Percentiles rank a stretch among this genome's conserved stretches.
Conservation (phyloP, 2,113 vertebrate species). For the Trematomus loennbergii region DNA sequence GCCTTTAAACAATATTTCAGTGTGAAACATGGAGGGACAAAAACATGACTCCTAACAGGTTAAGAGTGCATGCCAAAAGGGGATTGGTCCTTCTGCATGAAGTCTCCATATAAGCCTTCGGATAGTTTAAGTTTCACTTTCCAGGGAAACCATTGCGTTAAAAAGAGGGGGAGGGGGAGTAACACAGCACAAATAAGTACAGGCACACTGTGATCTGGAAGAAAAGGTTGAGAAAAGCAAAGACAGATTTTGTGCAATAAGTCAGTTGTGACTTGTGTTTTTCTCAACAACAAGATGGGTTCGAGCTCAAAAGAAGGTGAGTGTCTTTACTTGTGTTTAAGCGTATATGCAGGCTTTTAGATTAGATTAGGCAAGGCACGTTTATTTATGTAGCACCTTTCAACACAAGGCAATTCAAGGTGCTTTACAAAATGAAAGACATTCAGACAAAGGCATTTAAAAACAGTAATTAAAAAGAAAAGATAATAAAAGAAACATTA, state of each 20-base stretch:
- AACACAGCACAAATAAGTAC: background rate
- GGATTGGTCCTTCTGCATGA: too few species aligned
- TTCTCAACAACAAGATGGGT: conserved; percentile 27
- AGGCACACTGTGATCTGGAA: background rate
- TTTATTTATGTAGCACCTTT: too few species aligned
- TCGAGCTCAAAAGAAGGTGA: background rate
- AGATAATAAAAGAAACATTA: too few species aligned
- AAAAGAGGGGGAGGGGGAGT: background rate
- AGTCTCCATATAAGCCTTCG: too few species aligned
- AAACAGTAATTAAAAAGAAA: too few species aligned
- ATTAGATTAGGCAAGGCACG: too few species aligned
- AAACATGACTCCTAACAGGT: background rate
- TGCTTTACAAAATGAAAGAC: too few species aligned
- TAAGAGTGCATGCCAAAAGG: background rate
- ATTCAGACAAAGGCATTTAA: too few species aligned
- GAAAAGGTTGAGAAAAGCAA: background rate
- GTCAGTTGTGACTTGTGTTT: conserved; percentile 35
- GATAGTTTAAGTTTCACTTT: conserved; percentile 24
- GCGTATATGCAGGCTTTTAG: background rate
- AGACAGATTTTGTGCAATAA: accelerated
- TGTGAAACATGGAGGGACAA: background rate
- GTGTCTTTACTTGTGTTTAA: background rate
- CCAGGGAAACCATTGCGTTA: background rate
- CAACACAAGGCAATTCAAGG: too few species aligned
- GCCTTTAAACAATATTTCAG: background rate